Evolutionary conservation across 2,113 vertebrate genomes (phyloP).

Genomic region (Prochilodus magdalenae): DNA sequence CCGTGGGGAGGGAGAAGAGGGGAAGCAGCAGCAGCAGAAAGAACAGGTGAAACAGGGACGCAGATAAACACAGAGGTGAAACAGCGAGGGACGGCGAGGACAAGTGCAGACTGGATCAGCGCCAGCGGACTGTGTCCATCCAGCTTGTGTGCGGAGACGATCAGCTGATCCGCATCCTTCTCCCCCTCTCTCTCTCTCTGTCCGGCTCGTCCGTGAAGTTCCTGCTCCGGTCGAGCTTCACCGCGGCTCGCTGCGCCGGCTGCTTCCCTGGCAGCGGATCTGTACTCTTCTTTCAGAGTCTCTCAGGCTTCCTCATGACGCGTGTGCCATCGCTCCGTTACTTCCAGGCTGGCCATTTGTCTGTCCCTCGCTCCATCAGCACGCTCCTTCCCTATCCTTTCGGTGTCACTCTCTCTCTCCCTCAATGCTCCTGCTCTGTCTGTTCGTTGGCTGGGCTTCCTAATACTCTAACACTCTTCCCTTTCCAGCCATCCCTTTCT

Average conservation of each 20-base stretch:
- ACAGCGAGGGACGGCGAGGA: not conserved
- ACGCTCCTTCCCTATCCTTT: no score
- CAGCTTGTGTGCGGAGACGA: not conserved
- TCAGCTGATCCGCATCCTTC: not conserved
- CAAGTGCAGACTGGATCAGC: slow-evolving; percentile 3
- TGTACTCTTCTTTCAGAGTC: slow-evolving; percentile 17
- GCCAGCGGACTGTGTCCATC: slow-evolving; percentile 40
- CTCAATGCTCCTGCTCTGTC: no score
- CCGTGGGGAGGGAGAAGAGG: no score
- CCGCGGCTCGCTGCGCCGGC: not conserved
- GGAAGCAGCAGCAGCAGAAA: not conserved
- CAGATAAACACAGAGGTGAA: not conserved
- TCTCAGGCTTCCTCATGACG: not conserved
- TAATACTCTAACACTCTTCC: no score
- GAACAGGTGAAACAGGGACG: not conserved
- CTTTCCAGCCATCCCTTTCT: slow-evolving; percentile 25
- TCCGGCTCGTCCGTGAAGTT: not conserved
- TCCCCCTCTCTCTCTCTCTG: not conserved
- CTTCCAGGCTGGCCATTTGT: slow-evolving; percentile 20
- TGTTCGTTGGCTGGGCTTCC: no score
- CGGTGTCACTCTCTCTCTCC: no score
- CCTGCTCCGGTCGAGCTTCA: not conserved
- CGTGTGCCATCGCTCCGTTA: slow-evolving; percentile 6
- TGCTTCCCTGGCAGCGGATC: not conserved
- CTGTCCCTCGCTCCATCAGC: slow-evolving; percentile 11